A percentile compares a stretch with the other conserved stretches of the same genome.
Conservation (phyloP, 2,797 vertebrate species). For the Artibeus jamaicensis region DNA sequence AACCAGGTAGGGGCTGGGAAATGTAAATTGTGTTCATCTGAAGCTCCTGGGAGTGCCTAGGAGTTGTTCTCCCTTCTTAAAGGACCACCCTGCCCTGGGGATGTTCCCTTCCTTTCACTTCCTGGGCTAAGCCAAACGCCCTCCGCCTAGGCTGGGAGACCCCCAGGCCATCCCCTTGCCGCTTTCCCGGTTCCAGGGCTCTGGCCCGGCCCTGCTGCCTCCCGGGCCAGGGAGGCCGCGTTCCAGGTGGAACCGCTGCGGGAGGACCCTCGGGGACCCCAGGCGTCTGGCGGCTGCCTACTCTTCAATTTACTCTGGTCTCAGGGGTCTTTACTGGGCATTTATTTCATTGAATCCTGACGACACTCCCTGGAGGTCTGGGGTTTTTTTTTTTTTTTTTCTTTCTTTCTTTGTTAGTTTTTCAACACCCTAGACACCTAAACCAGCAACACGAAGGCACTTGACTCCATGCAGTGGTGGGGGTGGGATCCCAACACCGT, state of each 20-base stretch:
- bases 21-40: not conserved
- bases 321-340: not conserved
- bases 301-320: not conserved
- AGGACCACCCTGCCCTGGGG: not conserved
- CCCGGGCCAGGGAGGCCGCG: accelerated
- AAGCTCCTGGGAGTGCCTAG: accelerated
- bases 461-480: accelerated
- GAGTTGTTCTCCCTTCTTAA: not conserved
- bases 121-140: not conserved
- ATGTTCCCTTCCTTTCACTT: not conserved
- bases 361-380: not conserved
- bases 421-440: not conserved
- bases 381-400: not conserved
- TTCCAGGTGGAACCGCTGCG: accelerated
- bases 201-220: accelerated
- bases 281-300: not conserved
- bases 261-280: not conserved
- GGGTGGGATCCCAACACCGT: accelerated
- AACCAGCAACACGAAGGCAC: accelerated
- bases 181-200: accelerated
- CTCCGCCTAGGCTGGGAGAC: not conserved
- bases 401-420: not conserved
- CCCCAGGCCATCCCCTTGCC: not conserved
- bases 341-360: not conserved
- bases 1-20: accelerated